Base-by-base conservation (phyloP, 2,888 invertebrate genomes). In the Melieria crassipennis region DNA sequence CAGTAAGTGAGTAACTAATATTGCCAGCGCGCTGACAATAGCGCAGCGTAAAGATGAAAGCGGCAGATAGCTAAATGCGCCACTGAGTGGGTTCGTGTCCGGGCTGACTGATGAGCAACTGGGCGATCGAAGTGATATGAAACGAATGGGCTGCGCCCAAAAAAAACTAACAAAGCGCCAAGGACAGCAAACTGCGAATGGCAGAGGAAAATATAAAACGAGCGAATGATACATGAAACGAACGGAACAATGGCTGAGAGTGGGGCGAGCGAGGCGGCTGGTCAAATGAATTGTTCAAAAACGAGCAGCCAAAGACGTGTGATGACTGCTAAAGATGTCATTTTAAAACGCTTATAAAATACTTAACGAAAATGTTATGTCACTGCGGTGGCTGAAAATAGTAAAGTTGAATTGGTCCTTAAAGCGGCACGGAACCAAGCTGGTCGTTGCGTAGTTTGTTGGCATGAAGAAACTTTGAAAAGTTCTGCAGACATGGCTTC, bases 221-320 rank as follows among this genome's bases (percentile, higher is more conserved):
- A 43, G 58, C 13, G 7, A 43, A 13, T 43, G 45, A 43, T 13
- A 30, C 30, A 30, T 30, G 30, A 30, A 30, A 30, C 30, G 30
- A 30, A 30, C 30, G 30, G 30, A 30, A 30, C 30, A 30, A 30
- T 30, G 30, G 30, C 30, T 30, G 30, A 3, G 30, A 30, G 30
- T 30, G 30, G 30, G 30, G 30, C 30, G 30, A 30, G 30, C 30
- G 30, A 30, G 30, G 30, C 30, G 30, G 30, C 30, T 30, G 48
- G 30, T 43, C 30, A 58, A 66, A 58, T 66, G 43, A 66, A 66
- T 50, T 58, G 48, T 48, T 43, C 30, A 30, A 30, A 66, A 66
- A 66, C 66, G 66, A 66, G 66, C 58, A 66, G 66, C 60, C 58
- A 66, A 66, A 66, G 60, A 66, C 66, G 66, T 66, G 66, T 47